These are phyloP conservation scores for Pantelozetes paolii DNA, from an alignment of 2,888 invertebrate species.

Conservation along the genomic window DNA sequence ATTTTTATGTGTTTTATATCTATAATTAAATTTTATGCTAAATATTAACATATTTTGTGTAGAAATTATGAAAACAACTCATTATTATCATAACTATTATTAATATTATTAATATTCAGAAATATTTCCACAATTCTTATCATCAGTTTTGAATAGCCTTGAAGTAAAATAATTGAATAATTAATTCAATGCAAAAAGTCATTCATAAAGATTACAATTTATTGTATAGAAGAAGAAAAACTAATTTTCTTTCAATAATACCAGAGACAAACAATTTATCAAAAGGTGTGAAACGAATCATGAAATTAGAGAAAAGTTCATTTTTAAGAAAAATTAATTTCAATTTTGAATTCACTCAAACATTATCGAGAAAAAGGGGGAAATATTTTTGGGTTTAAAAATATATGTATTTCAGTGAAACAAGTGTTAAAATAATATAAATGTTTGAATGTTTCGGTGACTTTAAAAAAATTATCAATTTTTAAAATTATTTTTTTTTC, in stretches of 20 bases:
- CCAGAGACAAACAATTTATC: constrained; percentile 1
- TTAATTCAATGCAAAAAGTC: not conserved
- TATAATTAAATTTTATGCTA: no score
- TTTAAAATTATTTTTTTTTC: constrained; percentile 4
- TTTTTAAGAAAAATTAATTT: not conserved
- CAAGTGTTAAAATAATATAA: no score
- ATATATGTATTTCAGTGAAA: no score
- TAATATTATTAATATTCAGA: not conserved
- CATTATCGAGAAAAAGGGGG: no score
- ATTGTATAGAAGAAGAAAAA: not conserved
- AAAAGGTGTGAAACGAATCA: constrained; percentile 26
- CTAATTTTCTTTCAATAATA: not conserved
- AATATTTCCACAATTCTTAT: not conserved
- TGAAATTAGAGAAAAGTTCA: not conserved
- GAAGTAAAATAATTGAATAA: constrained; percentile 15
- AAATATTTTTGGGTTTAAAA: no score
- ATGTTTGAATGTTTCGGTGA: no score
- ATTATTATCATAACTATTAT: not conserved
- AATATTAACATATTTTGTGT: no score
- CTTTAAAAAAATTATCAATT: no score
- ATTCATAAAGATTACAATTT: constrained; percentile 5
- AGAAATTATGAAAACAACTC: no score
- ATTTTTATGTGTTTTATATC: no score
- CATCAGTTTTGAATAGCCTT: not conserved
- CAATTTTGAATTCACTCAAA: no score